These are phyloP conservation scores for Drosophila nigricruria DNA, from an alignment of 2,888 invertebrate genomes.

Conservation along the genomic window DNA sequence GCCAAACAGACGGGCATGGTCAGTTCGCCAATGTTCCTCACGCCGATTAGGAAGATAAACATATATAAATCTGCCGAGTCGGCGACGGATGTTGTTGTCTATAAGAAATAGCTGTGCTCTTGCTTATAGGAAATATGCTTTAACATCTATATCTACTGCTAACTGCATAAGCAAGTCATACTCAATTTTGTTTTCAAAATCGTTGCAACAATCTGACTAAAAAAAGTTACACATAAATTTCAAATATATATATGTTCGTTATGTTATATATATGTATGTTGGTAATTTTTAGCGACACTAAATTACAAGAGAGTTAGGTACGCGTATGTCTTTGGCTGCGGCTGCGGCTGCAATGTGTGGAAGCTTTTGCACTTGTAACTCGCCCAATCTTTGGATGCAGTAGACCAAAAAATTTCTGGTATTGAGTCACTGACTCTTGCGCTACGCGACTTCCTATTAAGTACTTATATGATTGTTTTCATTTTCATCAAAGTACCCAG, in stretches of 20 bases:
- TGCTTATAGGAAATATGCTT: constrained; percentile 7
- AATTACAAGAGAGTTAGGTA: constrained; percentile 48
- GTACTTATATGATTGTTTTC: constrained; percentile 10
- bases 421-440: constrained; percentile 73
- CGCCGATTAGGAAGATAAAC: background rate
- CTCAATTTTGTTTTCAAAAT: constrained; percentile 79
- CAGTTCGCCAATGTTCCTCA: background rate
- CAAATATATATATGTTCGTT: no score
- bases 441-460: constrained; percentile 32
- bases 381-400: constrained; percentile 53
- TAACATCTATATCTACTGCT: background rate
- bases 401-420: constrained; percentile 70
- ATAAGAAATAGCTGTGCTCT: background rate
- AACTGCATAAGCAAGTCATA: constrained; percentile 54
- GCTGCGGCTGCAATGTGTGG: constrained; percentile 42
- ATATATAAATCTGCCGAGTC: background rate
- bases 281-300: constrained; percentile 18
- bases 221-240: constrained; percentile 2
- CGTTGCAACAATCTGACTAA: constrained; percentile 57
- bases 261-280: background rate
- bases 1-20: background rate
- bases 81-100: no score
- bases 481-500: constrained; percentile 1
- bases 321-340: constrained; percentile 23
- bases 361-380: constrained; percentile 60